These are phyloP conservation scores for Aspidoscelis tigris DNA, from an alignment of 2,113 vertebrate genomes.

Conservation along the genomic window DNA sequence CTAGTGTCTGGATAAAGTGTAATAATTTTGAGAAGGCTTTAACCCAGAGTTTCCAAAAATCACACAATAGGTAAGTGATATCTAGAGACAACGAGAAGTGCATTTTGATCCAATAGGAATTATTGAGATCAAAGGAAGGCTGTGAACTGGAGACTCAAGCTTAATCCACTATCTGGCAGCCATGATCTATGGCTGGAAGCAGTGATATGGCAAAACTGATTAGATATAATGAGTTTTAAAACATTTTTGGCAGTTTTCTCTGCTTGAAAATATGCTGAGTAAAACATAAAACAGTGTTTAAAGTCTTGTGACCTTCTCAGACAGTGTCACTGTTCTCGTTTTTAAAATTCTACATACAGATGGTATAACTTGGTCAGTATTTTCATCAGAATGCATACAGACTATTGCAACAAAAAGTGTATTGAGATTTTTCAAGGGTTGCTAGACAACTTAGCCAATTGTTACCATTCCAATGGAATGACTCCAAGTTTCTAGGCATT, in stretches of 20 bases:
- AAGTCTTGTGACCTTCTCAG: not conserved
- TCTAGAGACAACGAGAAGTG: too few species aligned
- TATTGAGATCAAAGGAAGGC: too few species aligned
- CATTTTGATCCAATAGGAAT: too few species aligned
- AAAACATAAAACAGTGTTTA: not conserved
- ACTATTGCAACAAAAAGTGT: not conserved
- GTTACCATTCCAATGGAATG: not conserved
- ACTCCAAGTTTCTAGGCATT: too few species aligned
- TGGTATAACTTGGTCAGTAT: not conserved
- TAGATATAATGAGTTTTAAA: conserved; percentile 8
- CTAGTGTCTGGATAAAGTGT: too few species aligned
- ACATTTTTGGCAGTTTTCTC: not conserved
- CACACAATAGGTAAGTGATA: too few species aligned
- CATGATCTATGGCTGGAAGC: too few species aligned
- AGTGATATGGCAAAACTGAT: not conserved
- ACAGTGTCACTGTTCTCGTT: conserved; percentile 3
- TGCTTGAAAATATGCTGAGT: conserved; percentile 8
- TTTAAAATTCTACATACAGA: conserved; percentile 11
- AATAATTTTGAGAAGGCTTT: too few species aligned
- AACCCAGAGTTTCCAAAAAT: too few species aligned
- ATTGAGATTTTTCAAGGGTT: conserved; percentile 11
- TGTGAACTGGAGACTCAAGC: too few species aligned
- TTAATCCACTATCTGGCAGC: too few species aligned
- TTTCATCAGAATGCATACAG: conserved; percentile 8
- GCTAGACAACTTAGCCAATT: not conserved